Conservation (phyloP, 92 coral and sea anemone genomes). For the Diadumene lineata region DNA sequence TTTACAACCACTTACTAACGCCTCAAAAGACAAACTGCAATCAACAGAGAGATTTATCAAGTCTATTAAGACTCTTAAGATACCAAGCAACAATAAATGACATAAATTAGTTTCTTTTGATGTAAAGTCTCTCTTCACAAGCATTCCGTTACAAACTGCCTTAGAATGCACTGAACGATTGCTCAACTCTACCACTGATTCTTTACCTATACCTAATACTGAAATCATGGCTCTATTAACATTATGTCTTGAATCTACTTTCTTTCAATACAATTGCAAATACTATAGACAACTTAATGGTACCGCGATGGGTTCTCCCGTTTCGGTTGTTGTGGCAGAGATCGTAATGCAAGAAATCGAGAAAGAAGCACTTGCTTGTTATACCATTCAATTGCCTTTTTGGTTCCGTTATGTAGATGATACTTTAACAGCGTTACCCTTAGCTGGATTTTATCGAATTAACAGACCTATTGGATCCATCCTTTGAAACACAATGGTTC, state of each 20-base stretch:
- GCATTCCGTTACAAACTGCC: slow-evolving; percentile 39
- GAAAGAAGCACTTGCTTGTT: slow-evolving; percentile 34
- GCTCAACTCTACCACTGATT: slow-evolving; percentile 18
- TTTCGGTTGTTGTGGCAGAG: slow-evolving; percentile 34
- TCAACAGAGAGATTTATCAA: slow-evolving; percentile 45
- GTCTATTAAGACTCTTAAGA: slow-evolving; percentile 36
- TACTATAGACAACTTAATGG: slow-evolving; percentile 50
- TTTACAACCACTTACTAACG: slow-evolving; percentile 32
- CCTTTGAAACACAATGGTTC: too few relatives aligned
- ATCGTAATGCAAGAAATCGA: slow-evolving; percentile 37
- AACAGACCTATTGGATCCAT: too few relatives aligned
- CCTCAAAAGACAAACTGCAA: slow-evolving; percentile 33
- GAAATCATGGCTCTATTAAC: slow-evolving; percentile 41
- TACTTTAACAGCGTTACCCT: slow-evolving; percentile 21
- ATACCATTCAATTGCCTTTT: background rate
- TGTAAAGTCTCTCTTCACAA: slow-evolving; percentile 56
- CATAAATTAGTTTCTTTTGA: slow-evolving; percentile 58
- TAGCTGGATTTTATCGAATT: too few relatives aligned
- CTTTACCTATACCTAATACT: slow-evolving; percentile 34
- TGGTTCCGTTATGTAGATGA: slow-evolving; percentile 27
- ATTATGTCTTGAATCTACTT: slow-evolving; percentile 53
- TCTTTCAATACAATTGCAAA: slow-evolving; percentile 47
- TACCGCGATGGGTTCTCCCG: too few relatives aligned
- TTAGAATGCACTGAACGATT: slow-evolving; percentile 36
- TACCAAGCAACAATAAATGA: slow-evolving; percentile 42